Evolutionary conservation across 2,797 vertebrate species (phyloP).

Genomic region (Cyclura pinguis): DNA sequence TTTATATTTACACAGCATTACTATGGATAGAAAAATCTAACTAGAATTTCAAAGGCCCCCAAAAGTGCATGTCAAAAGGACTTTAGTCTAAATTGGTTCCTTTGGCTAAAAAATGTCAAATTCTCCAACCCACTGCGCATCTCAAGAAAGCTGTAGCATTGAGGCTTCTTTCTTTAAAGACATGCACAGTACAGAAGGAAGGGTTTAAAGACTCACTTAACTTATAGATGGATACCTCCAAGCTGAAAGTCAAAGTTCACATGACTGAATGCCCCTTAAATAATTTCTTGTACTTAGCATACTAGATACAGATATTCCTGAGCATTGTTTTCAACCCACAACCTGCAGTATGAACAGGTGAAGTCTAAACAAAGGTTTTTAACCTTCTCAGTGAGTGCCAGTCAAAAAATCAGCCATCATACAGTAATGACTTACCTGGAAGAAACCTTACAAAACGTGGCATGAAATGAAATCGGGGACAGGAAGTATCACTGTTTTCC

Average conservation of each 20-base stretch:
- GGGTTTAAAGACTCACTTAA: neutral
- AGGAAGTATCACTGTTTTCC: slow-evolving; percentile 81
- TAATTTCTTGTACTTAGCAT: neutral
- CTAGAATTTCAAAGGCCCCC: neutral
- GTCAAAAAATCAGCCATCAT: neutral
- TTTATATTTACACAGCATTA: neutral
- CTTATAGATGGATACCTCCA: neutral
- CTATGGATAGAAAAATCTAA: neutral
- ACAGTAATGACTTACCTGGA: slow-evolving; percentile 85
- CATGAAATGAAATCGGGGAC: slow-evolving; percentile 97
- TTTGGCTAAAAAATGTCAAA: too few species aligned
- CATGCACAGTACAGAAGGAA: neutral
- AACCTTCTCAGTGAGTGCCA: neutral
- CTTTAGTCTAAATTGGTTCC: neutral
- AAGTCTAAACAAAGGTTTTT: neutral
- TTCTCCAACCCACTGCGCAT: too few species aligned
- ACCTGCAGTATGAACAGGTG: neutral
- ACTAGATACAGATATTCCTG: neutral
- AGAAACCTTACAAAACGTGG: slow-evolving; percentile 96
- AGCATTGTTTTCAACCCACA: neutral
- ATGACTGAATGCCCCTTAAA: neutral
- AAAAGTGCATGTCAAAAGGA: neutral
- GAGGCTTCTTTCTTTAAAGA: neutral
- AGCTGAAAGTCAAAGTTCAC: neutral
- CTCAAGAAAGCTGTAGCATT: neutral